phyloP scores from a whole-genome alignment of 2,113 vertebrate species.

The Argyrosomus japonicus region DNA sequence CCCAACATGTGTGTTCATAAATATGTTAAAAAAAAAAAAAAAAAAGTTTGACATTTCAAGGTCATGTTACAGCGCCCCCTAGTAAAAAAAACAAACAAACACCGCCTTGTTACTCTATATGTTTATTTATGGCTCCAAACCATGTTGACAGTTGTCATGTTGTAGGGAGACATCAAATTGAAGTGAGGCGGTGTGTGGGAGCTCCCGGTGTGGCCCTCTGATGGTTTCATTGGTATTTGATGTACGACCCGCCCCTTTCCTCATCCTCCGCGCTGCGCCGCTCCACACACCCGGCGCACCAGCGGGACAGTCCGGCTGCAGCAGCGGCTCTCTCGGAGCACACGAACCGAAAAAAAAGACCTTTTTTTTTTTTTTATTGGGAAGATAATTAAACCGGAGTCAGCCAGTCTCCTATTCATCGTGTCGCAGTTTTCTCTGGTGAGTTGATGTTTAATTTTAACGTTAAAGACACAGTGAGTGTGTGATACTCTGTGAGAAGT shows the following conservation, averaged over 20 bases:
- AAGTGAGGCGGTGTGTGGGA: not conserved
- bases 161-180: not conserved
- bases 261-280: constrained; percentile 47
- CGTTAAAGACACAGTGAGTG: not conserved
- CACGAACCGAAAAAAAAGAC: not conserved
- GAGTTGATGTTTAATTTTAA: constrained; percentile 35
- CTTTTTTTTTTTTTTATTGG: not conserved
- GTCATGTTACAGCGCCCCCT: constrained; percentile 10
- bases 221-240: constrained; percentile 29
- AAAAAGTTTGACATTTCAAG: not conserved
- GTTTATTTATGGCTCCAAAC: not conserved
- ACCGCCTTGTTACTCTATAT: too few relatives aligned
- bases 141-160: not conserved
- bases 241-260: constrained; percentile 68
- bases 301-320: constrained; percentile 63
- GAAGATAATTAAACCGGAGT: constrained; percentile 23
- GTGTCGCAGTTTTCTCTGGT: constrained; percentile 30
- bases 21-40: too few relatives aligned
- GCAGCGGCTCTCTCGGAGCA: constrained; percentile 39
- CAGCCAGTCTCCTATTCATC: not conserved
- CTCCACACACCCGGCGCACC: constrained; percentile 48
- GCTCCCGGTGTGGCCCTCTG: constrained; percentile 11
- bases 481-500: not conserved
- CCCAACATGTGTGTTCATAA: too few relatives aligned
- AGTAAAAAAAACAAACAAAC: too few relatives aligned